Conservation (phyloP, 2,888 invertebrate genomes). For the Autographa pulchrina region DNA sequence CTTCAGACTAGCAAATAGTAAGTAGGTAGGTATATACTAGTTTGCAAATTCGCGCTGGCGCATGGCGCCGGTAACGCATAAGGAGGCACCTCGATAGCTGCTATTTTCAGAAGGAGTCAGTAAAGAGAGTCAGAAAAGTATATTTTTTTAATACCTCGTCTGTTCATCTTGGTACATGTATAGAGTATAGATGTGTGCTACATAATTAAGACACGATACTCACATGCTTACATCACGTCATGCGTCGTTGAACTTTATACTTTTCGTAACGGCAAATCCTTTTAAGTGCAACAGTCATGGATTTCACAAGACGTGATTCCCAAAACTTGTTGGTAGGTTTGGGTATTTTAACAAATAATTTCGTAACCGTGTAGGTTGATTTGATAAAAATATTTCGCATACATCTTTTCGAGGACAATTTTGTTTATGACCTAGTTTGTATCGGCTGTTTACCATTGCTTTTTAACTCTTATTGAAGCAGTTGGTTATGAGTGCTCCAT, state of each 20-base stretch:
- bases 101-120: too few relatives aligned
- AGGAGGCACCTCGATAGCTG: too few relatives aligned
- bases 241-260: slow-evolving; percentile 35
- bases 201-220: neutral
- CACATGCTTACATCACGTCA: neutral
- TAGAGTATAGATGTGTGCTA: neutral
- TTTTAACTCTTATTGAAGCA: neutral
- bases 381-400: slow-evolving; percentile 11
- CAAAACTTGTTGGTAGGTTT: slow-evolving; percentile 25
- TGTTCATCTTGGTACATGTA: too few relatives aligned
- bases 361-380: slow-evolving; percentile 48
- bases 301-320: slow-evolving; percentile 56
- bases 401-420: slow-evolving; percentile 23
- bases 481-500: neutral
- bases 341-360: slow-evolving; percentile 19
- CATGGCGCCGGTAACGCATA: too few relatives aligned
- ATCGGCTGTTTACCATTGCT: neutral
- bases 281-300: slow-evolving; percentile 43
- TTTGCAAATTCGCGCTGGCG: too few relatives aligned
- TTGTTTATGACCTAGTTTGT: slow-evolving; percentile 10
- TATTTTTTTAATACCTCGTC: too few relatives aligned
- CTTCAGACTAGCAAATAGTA: too few relatives aligned
- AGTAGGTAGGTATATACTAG: too few relatives aligned
- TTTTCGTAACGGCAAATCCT: slow-evolving; percentile 53
- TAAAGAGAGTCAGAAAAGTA: too few relatives aligned